phyloP scores from a whole-genome alignment of 2,113 vertebrate species.

The Struthio camelus region DNA sequence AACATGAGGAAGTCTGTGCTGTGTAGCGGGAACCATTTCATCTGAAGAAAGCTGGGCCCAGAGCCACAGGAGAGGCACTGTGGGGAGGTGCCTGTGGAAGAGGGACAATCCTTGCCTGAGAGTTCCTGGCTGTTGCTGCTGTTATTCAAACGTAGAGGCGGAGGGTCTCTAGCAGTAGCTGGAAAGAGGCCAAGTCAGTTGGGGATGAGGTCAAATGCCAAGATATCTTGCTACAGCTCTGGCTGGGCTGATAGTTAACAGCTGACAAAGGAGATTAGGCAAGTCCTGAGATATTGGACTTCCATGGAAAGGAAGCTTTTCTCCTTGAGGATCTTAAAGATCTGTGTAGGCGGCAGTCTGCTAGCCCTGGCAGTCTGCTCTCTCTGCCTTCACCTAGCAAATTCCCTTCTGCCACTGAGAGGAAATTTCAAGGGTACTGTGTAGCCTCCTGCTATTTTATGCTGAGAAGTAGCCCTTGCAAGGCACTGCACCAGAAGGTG shows the following conservation, averaged over 20 bases:
- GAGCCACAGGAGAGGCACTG: not conserved
- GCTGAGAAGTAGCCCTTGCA: not conserved
- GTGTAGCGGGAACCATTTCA: not conserved
- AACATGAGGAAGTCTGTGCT: not conserved
- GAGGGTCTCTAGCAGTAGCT: not conserved
- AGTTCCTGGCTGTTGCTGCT: not conserved
- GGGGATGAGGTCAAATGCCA: not conserved
- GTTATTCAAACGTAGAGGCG: not conserved
- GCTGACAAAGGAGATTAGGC: not conserved
- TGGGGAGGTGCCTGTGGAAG: not conserved
- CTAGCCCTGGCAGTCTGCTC: not conserved
- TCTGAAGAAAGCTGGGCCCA: not conserved
- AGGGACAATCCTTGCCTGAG: not conserved
- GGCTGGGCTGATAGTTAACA: not conserved
- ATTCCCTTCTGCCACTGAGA: not conserved
- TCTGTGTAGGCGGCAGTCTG: not conserved
- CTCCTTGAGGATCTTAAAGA: not conserved
- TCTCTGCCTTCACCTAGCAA: not conserved
- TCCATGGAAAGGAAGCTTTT: not conserved
- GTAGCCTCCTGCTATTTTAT: not conserved
- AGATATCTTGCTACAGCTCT: not conserved
- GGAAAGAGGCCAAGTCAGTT: not conserved
- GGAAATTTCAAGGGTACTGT: slow-evolving; percentile 17
- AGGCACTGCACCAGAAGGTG: not conserved
- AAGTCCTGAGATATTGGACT: not conserved